Percentiles rank a stretch among this genome's conserved stretches.
These are phyloP conservation scores for Lissocephala sabroskyi DNA, from an alignment of 2,888 invertebrate species.

Conservation along the genomic window DNA sequence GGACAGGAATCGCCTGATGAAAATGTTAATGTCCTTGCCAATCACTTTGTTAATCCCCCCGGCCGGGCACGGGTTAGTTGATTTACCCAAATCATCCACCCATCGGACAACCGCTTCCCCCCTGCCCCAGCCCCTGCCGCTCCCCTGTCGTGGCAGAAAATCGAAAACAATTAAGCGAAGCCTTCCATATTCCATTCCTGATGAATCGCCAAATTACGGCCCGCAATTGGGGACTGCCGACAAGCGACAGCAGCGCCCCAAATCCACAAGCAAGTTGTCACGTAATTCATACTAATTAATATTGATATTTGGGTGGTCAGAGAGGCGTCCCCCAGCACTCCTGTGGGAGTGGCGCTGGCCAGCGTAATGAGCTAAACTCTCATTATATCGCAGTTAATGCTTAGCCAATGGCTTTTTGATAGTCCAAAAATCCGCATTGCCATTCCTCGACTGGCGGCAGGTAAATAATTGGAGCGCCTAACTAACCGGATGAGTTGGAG, in stretches of 20 bases:
- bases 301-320: constrained; percentile 48
- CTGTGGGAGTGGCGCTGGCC: too few relatives aligned
- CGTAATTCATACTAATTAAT: constrained; percentile 61
- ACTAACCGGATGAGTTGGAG: constrained; percentile 1
- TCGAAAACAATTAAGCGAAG: constrained; percentile 58
- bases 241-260: not conserved
- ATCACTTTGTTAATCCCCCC: constrained; percentile 56
- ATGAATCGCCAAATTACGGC: constrained; percentile 39
- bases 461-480: constrained; percentile 12
- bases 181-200: constrained; percentile 25
- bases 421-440: constrained; percentile 30
- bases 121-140: too few relatives aligned
- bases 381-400: constrained; percentile 43
- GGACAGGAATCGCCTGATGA: constrained; percentile 42
- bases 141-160: constrained; percentile 28
- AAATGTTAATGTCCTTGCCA: constrained; percentile 66
- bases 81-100: constrained; percentile 30
- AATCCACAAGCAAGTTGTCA: constrained; percentile 40
- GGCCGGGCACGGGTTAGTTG: constrained; percentile 40
- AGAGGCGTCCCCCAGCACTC: too few relatives aligned
- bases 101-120: not conserved
- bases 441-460: not conserved
- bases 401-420: constrained; percentile 54
- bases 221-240: constrained; percentile 1
- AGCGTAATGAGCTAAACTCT: constrained; percentile 21